Evolutionary conservation across 2,113 vertebrate genomes (phyloP).

Genomic region (Colistium nudipinnis): DNA sequence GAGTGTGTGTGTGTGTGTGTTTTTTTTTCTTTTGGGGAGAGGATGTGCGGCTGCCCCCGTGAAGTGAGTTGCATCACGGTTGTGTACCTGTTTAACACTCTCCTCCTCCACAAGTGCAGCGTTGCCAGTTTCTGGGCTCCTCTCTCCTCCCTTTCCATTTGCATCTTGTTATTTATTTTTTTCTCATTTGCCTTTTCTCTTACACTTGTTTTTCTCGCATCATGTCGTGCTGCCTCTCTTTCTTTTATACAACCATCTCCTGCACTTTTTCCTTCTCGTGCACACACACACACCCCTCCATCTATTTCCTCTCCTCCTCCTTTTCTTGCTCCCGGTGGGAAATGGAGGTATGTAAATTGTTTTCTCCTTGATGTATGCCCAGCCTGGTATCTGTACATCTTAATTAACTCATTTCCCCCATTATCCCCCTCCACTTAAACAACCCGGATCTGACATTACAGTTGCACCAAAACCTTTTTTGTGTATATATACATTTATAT

Average conservation of each 20-base stretch:
- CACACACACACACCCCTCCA: neutral
- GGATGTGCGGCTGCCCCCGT: conserved; percentile 1
- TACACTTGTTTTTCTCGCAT: conserved; percentile 22
- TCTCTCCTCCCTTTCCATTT: neutral
- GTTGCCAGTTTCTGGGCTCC: conserved; percentile 51
- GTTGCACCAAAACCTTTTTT: conserved; percentile 6
- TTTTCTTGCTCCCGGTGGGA: conserved; percentile 38
- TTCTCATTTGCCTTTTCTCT: conserved; percentile 49
- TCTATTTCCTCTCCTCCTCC: conserved; percentile 10
- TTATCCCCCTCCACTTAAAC: conserved; percentile 13
- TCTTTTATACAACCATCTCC: conserved; percentile 31
- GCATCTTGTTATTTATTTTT: conserved; percentile 46
- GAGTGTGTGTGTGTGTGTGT: too few relatives aligned
- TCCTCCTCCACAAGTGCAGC: conserved; percentile 60
- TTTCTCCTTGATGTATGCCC: conserved; percentile 51
- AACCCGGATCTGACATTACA: neutral
- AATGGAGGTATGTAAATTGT: conserved; percentile 71
- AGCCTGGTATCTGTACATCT: conserved; percentile 56
- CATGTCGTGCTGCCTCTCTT: conserved; percentile 1
- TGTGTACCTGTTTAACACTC: conserved; percentile 54
- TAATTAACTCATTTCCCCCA: conserved; percentile 40
- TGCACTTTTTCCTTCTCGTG: conserved; percentile 23
- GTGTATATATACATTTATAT: neutral
- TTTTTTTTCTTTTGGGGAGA: neutral
- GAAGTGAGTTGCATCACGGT: conserved; percentile 54